phyloP scores from a whole-genome alignment of 2,113 vertebrate species.

The Balaeniceps rex region DNA sequence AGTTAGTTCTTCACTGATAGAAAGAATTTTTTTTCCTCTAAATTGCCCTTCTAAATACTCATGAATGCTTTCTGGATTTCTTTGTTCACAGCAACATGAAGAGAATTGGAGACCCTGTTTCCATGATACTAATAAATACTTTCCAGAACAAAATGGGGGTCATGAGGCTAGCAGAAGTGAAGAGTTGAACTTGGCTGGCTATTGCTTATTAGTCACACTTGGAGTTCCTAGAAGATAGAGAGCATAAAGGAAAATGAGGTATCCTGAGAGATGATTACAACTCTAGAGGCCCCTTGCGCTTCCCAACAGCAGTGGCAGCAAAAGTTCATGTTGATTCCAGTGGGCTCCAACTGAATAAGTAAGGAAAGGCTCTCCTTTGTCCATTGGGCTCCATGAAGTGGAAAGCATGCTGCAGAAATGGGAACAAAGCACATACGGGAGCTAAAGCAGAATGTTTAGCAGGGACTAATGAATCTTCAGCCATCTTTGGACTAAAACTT shows the following conservation, averaged over 20 bases:
- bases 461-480: constrained; percentile 10
- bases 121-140: background rate
- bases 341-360: constrained; percentile 32
- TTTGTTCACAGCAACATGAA: background rate
- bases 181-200: background rate
- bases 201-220: background rate
- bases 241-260: background rate
- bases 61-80: background rate
- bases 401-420: constrained; percentile 53
- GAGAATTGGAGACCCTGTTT: background rate
- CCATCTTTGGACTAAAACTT: background rate
- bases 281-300: constrained; percentile 25
- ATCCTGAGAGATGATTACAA: constrained; percentile 20
- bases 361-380: constrained; percentile 30
- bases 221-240: background rate
- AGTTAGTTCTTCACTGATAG: background rate
- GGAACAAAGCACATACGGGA: constrained; percentile 28
- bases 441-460: constrained; percentile 63
- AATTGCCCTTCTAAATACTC: background rate
- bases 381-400: constrained; percentile 55
- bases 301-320: constrained; percentile 64
- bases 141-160: background rate
- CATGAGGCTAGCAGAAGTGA: background rate
- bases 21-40: background rate
- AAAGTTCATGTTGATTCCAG: constrained; percentile 10